Evolutionary conservation across 2,113 vertebrate genomes (phyloP).

Genomic region (Ailuropoda melanoleuca): DNA sequence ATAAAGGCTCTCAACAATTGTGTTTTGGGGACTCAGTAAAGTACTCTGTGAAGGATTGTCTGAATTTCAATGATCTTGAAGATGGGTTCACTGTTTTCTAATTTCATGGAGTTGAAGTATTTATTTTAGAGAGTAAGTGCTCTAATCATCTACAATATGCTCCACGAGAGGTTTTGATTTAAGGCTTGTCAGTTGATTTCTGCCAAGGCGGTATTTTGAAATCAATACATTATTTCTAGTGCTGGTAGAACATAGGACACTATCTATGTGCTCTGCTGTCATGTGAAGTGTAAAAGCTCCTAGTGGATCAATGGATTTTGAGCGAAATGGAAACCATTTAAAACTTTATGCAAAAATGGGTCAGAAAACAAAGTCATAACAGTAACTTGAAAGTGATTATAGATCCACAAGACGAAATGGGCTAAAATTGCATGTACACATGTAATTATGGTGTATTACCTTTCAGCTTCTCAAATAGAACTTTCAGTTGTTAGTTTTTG

Average conservation of each 20-base stretch:
- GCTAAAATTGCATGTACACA: conserved; percentile 59
- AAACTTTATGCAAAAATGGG: conserved; percentile 77
- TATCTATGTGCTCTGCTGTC: background rate
- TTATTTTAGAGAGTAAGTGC: conserved; percentile 2
- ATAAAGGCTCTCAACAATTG: background rate
- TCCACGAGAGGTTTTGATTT: conserved; percentile 32
- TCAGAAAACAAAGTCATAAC: conserved; percentile 43
- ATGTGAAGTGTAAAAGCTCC: conserved; percentile 62
- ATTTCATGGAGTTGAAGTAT: background rate
- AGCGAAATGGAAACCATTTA: conserved; percentile 68
- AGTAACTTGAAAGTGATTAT: conserved; percentile 71
- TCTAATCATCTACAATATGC: background rate
- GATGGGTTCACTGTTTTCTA: background rate
- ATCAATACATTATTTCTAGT: conserved; percentile 41
- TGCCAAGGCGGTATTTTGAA: conserved; percentile 41
- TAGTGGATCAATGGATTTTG: conserved; percentile 56
- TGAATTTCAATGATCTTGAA: background rate
- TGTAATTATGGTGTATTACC: conserved; percentile 50
- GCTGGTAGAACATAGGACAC: background rate
- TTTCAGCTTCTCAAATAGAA: conserved; percentile 75
- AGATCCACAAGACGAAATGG: conserved; percentile 60
- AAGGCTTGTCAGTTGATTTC: conserved; percentile 22
- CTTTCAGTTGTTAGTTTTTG: conserved; percentile 58
- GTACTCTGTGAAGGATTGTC: background rate
- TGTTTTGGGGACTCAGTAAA: background rate